Conservation (phyloP, 2,113 vertebrate species). For the Psammodynastes pulverulentus region DNA sequence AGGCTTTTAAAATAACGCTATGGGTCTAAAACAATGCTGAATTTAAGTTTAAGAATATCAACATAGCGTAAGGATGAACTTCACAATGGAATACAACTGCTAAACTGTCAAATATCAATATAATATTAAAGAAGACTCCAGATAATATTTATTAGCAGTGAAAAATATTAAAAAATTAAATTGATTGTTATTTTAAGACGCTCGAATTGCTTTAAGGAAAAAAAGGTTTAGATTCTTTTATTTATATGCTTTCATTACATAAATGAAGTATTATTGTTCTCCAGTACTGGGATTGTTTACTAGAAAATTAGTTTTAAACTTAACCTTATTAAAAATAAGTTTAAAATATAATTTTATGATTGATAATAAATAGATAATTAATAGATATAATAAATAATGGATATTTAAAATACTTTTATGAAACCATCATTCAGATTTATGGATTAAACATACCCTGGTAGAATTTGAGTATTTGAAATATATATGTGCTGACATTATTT, state of each 20-base stretch:
- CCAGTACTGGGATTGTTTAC: neutral
- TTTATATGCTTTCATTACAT: neutral
- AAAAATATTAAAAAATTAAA: neutral
- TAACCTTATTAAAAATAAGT: neutral
- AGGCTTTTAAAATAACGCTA: neutral
- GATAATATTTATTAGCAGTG: neutral
- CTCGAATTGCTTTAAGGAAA: neutral
- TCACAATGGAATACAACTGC: neutral
- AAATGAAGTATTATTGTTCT: neutral
- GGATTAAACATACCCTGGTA: neutral
- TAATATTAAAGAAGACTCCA: neutral
- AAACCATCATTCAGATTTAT: neutral
- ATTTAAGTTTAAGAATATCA: slow-evolving; percentile 3
- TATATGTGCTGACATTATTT: neutral
- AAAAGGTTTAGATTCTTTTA: neutral
- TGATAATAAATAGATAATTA: neutral
- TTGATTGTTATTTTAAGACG: neutral
- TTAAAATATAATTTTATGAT: neutral
- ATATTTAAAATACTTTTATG: neutral
- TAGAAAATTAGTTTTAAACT: neutral
- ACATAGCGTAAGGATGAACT: neutral
- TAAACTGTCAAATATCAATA: neutral
- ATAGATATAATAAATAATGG: neutral
- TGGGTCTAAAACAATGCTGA: neutral
- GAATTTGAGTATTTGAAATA: neutral